Evolutionary conservation across 2,888 invertebrate species (phyloP).

Genomic region (Digitonthophagus gazella): DNA sequence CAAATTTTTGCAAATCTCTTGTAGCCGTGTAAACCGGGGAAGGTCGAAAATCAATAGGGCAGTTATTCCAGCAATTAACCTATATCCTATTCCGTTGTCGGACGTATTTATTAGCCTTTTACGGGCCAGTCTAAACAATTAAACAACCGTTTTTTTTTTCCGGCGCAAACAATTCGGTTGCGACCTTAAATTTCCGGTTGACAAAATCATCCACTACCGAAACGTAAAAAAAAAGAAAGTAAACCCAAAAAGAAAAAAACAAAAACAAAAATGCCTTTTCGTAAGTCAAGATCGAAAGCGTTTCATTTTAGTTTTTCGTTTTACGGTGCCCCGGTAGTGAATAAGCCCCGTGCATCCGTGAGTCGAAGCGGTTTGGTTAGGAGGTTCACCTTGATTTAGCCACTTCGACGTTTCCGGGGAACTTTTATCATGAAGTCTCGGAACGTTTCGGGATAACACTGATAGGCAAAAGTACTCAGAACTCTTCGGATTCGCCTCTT

Average conservation of each 20-base stretch:
- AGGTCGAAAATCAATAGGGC: slow-evolving; percentile 10
- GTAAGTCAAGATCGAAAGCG: background rate
- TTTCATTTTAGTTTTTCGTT: background rate
- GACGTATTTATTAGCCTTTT: background rate
- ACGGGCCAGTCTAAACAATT: background rate
- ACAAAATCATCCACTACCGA: background rate
- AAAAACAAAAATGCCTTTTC: too few species aligned
- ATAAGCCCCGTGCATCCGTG: slow-evolving; percentile 10
- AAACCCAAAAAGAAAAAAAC: background rate
- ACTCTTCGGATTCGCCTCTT: slow-evolving; percentile 31
- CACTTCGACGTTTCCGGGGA: slow-evolving; percentile 27
- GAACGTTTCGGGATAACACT: slow-evolving; percentile 33
- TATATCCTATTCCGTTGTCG: slow-evolving; percentile 1
- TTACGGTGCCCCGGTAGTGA: background rate
- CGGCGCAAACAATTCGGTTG: background rate
- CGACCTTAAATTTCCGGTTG: background rate
- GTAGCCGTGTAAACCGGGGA: background rate
- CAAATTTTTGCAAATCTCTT: background rate
- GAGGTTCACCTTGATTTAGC: slow-evolving; percentile 27
- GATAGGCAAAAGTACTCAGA: slow-evolving; percentile 33
- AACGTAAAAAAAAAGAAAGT: background rate
- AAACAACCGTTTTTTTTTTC: background rate
- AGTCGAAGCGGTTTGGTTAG: slow-evolving; percentile 10
- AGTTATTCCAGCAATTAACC: slow-evolving; percentile 10
- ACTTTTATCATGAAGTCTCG: slow-evolving; percentile 35